Conservation (phyloP, 2,797 vertebrate genomes). For the Eleutherodactylus coqui region DNA sequence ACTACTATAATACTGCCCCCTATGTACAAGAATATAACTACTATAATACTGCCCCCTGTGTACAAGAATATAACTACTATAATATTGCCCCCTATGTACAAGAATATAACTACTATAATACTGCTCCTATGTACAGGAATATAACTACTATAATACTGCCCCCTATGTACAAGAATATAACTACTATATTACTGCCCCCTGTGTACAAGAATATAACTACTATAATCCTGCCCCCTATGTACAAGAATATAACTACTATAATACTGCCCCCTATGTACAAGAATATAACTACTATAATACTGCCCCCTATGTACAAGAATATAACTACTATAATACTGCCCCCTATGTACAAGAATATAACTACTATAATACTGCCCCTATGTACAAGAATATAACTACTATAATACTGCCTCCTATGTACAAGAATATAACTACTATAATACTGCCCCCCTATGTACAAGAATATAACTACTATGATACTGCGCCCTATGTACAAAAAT, state of each 20-base stretch:
- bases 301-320: no score
- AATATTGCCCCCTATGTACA: not conserved
- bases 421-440: no score
- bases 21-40: slow-evolving; percentile 9
- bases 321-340: no score
- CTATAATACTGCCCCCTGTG: not conserved
- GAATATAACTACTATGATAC: slow-evolving; percentile 11
- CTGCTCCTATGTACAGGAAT: no score
- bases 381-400: no score
- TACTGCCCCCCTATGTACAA: not conserved
- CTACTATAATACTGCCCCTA: no score
- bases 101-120: not conserved
- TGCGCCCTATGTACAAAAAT: not conserved
- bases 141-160: not conserved
- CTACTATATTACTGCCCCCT: slow-evolving; percentile 10
- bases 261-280: no score
- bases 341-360: no score
- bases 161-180: not conserved
- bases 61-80: not conserved
- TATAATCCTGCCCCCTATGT: slow-evolving; percentile 3
- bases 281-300: no score
- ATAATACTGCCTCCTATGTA: no score
- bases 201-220: slow-evolving; percentile 13
- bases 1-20: not conserved
- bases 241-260: no score